A percentile compares a stretch with the other conserved stretches of the same genome.
Conservation (phyloP, 1,140 invertebrate genomes). For the Riptortus pedestris region DNA sequence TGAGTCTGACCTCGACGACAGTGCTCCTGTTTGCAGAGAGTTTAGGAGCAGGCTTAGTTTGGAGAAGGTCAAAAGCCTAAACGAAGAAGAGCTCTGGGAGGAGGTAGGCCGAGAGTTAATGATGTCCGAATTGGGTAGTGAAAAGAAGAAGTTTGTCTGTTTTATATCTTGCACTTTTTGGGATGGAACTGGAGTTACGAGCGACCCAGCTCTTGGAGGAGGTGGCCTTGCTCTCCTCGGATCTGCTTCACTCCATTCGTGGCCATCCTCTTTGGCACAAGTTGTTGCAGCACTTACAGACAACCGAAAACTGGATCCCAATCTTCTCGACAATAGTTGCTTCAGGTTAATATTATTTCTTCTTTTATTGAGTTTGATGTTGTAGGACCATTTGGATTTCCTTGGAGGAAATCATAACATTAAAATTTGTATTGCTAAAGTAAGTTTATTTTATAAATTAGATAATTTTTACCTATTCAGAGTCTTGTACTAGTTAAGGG, state of each 20-base stretch:
- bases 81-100: constrained; percentile 72
- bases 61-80: constrained; percentile 57
- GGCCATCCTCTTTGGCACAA: constrained; percentile 65
- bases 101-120: constrained; percentile 68
- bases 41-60: constrained; percentile 61
- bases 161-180: constrained; percentile 82
- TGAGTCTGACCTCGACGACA: constrained; percentile 46
- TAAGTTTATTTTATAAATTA: too few relatives aligned
- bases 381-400: constrained; percentile 3
- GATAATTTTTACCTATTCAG: too few relatives aligned
- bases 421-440: too few relatives aligned
- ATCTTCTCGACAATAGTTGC: constrained; percentile 79
- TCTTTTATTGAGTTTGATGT: not conserved
- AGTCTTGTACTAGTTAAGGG: too few relatives aligned
- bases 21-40: constrained; percentile 49
- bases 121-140: constrained; percentile 49
- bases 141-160: constrained; percentile 70
- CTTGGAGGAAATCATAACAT: too few relatives aligned
- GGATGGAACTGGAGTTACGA: constrained; percentile 49
- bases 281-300: constrained; percentile 51
- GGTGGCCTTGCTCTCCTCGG: constrained; percentile 85
- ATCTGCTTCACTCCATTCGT: constrained; percentile 79
- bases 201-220: constrained; percentile 76
- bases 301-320: constrained; percentile 50
- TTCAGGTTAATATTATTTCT: constrained; percentile 46